Evolutionary conservation across 2,888 invertebrate species (phyloP).

Genomic region (Diabrotica balteata): DNA sequence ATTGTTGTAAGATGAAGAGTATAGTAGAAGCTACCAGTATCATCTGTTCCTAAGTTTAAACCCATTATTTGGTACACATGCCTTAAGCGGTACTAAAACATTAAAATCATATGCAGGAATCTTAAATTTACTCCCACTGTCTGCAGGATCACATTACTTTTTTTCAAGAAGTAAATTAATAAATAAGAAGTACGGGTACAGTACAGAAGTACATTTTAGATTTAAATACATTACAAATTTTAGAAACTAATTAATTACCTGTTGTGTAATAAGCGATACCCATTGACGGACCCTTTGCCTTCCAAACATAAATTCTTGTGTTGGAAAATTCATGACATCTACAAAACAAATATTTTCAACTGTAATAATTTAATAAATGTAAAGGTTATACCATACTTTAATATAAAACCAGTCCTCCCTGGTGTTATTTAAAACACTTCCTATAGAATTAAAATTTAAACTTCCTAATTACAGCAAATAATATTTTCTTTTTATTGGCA

Average conservation of each 20-base stretch:
- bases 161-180: too few relatives aligned
- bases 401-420: neutral
- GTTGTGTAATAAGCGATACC: constrained; percentile 84
- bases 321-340: constrained; percentile 56
- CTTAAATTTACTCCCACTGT: too few relatives aligned
- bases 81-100: constrained; percentile 73
- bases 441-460: neutral
- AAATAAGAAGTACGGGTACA: too few relatives aligned
- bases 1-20: constrained; percentile 82
- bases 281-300: constrained; percentile 78
- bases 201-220: too few relatives aligned
- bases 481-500: too few relatives aligned
- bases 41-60: constrained; percentile 65
- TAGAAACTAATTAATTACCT: constrained; percentile 61
- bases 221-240: too few relatives aligned
- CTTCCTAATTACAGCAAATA: too few relatives aligned
- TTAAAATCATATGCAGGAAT: neutral
- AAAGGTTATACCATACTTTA: constrained; percentile 2
- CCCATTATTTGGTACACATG: constrained; percentile 80
- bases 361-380: neutral
- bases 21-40: constrained; percentile 73
- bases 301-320: constrained; percentile 62
- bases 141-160: too few relatives aligned
- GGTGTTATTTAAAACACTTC: constrained; percentile 1
- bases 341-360: constrained; percentile 1